Conservation (phyloP, 2,113 vertebrate species). For the Burhinus oedicnemus region DNA sequence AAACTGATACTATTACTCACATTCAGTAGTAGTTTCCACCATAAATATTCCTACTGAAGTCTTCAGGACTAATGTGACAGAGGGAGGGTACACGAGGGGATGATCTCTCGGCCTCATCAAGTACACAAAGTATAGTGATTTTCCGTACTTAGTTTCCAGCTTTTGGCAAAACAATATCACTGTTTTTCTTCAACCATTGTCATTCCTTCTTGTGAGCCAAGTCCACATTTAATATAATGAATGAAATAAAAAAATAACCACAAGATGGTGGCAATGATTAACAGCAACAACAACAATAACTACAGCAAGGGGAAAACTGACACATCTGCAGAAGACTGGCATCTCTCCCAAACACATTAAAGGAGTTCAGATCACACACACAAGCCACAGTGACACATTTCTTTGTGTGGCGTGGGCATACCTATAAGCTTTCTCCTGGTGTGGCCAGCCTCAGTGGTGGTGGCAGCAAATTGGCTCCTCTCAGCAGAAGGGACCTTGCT, state of each 20-base stretch:
- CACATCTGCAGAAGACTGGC: neutral
- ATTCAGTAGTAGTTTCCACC: neutral
- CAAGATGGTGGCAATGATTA: neutral
- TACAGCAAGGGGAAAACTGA: neutral
- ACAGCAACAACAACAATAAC: neutral
- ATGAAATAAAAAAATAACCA: neutral
- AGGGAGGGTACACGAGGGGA: neutral
- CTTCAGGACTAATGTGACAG: neutral
- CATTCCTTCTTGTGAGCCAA: neutral
- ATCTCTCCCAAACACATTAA: neutral
- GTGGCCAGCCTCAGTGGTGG: neutral
- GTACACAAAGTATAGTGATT: neutral
- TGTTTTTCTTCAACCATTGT: neutral
- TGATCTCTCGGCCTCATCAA: neutral
- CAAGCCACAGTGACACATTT: neutral
- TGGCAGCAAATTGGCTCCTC: neutral
- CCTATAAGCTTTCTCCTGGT: neutral
- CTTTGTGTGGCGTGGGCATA: fast-evolving
- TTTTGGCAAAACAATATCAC: neutral
- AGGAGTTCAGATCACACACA: neutral
- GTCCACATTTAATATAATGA: neutral
- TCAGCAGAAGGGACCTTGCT: neutral
- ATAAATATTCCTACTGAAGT: neutral
- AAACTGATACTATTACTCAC: constrained; percentile 22
- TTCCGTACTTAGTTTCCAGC: neutral